These are phyloP conservation scores for Hydrocynus forskahlii DNA, from an alignment of 2,797 vertebrate genomes.

Conservation along the genomic window DNA sequence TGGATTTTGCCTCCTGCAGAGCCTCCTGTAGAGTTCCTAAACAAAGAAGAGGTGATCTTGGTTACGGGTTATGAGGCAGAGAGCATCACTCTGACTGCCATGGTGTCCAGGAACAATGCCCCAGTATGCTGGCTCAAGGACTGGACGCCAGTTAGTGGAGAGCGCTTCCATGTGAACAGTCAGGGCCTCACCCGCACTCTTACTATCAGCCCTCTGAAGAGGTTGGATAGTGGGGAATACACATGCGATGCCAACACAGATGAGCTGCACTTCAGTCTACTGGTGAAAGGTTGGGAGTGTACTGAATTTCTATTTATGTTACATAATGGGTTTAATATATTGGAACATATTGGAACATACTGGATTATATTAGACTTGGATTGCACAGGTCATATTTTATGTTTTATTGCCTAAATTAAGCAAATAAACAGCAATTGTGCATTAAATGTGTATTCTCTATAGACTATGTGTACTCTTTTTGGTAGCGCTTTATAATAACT, in stretches of 20 bases:
- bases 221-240: constrained; percentile 84
- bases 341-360: too few relatives aligned
- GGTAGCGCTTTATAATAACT: too few relatives aligned
- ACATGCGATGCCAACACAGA: constrained; percentile 83
- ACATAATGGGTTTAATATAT: too few relatives aligned
- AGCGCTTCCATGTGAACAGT: constrained; percentile 74
- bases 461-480: too few relatives aligned
- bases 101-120: constrained; percentile 75
- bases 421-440: too few relatives aligned
- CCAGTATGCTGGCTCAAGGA: constrained; percentile 83
- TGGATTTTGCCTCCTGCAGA: constrained; percentile 62
- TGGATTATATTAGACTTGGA: too few relatives aligned
- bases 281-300: constrained; percentile 81
- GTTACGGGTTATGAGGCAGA: constrained; percentile 81
- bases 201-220: constrained; percentile 80
- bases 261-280: constrained; percentile 82
- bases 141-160: constrained; percentile 74
- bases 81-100: constrained; percentile 77
- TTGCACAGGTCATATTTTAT: too few relatives aligned
- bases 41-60: constrained; percentile 79
- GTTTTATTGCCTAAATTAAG: too few relatives aligned
- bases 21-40: constrained; percentile 72
- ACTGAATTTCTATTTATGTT: background rate
- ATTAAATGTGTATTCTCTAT: too few relatives aligned
- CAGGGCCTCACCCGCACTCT: constrained; percentile 79